Evolutionary conservation across 2,888 invertebrate genomes (phyloP).

Genomic region (Toxonevra muliebris): DNA sequence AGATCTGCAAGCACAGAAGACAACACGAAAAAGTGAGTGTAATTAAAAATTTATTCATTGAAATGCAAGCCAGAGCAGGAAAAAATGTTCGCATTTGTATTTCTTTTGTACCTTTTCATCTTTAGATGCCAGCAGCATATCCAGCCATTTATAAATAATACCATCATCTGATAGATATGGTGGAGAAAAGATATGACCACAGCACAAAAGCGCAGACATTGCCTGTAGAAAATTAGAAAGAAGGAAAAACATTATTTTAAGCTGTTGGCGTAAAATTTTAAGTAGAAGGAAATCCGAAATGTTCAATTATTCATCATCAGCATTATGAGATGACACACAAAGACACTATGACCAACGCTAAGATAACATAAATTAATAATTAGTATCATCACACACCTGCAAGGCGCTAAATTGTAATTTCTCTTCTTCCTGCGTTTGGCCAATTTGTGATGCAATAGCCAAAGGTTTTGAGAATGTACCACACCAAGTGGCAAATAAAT

Average conservation of each 20-base stretch:
- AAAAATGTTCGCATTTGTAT: not conserved
- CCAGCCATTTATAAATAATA: conserved; percentile 92
- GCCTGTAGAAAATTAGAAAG: conserved; percentile 69
- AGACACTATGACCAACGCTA: too few species aligned
- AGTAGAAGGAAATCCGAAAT: not conserved
- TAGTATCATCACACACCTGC: conserved; percentile 61
- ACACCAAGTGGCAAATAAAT: conserved; percentile 93
- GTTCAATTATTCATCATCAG: not conserved
- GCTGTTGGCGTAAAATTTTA: too few species aligned
- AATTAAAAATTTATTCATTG: not conserved
- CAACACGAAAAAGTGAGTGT: conserved; percentile 3
- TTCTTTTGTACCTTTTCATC: conserved; percentile 80
- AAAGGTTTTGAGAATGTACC: conserved; percentile 83
- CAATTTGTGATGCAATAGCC: conserved; percentile 65
- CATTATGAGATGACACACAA: not conserved
- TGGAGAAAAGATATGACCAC: conserved; percentile 93
- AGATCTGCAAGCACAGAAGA: conserved; percentile 71
- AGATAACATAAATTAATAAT: not conserved
- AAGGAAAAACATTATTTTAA: too few species aligned
- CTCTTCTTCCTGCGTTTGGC: conserved; percentile 68
- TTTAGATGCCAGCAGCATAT: conserved; percentile 85
- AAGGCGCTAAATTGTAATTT: conserved; percentile 72
- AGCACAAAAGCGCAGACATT: conserved; percentile 94
- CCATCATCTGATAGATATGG: conserved; percentile 89
- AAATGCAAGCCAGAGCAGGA: not conserved